A percentile compares a stretch with the other conserved stretches of the same genome.
Conservation (phyloP, 2,888 invertebrate species). For the Hydriomena furcata region DNA sequence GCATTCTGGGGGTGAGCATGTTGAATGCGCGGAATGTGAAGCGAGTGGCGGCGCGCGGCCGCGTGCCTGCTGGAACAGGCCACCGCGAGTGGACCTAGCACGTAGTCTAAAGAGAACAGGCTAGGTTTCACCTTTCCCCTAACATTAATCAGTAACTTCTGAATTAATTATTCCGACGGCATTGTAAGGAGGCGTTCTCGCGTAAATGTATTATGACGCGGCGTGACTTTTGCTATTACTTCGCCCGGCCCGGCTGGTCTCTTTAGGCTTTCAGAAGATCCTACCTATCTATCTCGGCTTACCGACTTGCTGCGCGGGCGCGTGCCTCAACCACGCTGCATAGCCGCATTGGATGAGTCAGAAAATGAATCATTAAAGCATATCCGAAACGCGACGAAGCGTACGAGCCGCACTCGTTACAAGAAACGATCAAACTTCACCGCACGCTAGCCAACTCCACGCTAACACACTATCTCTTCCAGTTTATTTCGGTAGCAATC, state of each 20-base stretch:
- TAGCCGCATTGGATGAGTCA: slow-evolving; percentile 79
- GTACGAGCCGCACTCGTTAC: slow-evolving; percentile 31
- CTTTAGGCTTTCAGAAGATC: slow-evolving; percentile 7
- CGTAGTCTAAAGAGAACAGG: slow-evolving; percentile 11
- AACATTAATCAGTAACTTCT: background rate
- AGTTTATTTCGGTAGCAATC: slow-evolving; percentile 78
- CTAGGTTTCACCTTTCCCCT: background rate
- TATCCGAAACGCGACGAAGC: slow-evolving; percentile 42
- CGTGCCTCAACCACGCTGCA: slow-evolving; percentile 70
- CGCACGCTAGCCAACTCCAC: slow-evolving; percentile 76
- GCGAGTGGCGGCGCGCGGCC: slow-evolving; percentile 60
- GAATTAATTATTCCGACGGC: too few species aligned
- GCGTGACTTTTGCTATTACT: background rate
- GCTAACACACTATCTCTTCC: slow-evolving; percentile 78
- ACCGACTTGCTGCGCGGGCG: slow-evolving; percentile 60
- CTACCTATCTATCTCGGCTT: slow-evolving; percentile 38
- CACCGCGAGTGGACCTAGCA: slow-evolving; percentile 14
- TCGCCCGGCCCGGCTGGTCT: background rate
- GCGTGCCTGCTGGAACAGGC: slow-evolving; percentile 45
- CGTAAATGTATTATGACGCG: background rate
- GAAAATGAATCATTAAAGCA: slow-evolving; percentile 66
- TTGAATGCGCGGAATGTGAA: slow-evolving; percentile 73
- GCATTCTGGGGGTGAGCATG: slow-evolving; percentile 75
- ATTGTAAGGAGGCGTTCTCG: background rate
- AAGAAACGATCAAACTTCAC: slow-evolving; percentile 38